Percentiles rank a stretch among this genome's conserved stretches.
Evolutionary conservation across 2,888 invertebrate species (phyloP).

Genomic region (Stenodera caucasica): DNA sequence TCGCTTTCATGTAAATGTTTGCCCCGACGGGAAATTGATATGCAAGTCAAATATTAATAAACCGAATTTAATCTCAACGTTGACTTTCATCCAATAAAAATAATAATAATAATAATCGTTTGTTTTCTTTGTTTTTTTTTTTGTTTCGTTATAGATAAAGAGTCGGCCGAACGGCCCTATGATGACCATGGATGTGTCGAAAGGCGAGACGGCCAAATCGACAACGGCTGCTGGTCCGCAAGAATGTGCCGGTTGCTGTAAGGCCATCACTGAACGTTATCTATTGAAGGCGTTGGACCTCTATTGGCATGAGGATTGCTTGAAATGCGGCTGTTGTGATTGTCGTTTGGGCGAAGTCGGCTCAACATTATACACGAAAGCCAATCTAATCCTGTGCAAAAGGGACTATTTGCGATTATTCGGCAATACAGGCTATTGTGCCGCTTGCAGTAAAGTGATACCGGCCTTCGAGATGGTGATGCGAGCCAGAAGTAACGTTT

Average conservation of each 20-base stretch:
- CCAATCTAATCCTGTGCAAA: conserved; percentile 88
- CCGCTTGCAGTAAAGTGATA: conserved; percentile 90
- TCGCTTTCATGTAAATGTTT: conserved; percentile 32
- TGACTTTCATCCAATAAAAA: conserved; percentile 1
- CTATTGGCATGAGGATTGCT: conserved; percentile 93
- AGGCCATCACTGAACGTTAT: conserved; percentile 80
- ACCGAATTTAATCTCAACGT: conserved; percentile 25
- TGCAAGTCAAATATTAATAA: conserved; percentile 31
- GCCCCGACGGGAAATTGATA: conserved; percentile 29
- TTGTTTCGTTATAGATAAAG: conserved; percentile 52
- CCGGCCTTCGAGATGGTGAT: conserved; percentile 96
- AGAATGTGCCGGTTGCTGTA: conserved; percentile 84
- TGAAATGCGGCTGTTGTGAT: conserved; percentile 91
- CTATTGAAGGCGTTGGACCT: conserved; percentile 84
- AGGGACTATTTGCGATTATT: conserved; percentile 91
- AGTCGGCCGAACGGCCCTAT: conserved; percentile 58
- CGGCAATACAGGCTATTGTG: conserved; percentile 87
- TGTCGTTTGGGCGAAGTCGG: conserved; percentile 93
- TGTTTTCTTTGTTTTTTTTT: conserved; percentile 12
- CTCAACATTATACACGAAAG: conserved; percentile 86
- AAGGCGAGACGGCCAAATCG: conserved; percentile 64
- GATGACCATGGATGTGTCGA: conserved; percentile 89
- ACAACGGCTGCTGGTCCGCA: conserved; percentile 55
- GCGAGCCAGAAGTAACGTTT: conserved; percentile 89
- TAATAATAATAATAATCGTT: background rate